These are phyloP conservation scores for Artibeus jamaicensis DNA, from an alignment of 2,797 vertebrate genomes.

Conservation along the genomic window DNA sequence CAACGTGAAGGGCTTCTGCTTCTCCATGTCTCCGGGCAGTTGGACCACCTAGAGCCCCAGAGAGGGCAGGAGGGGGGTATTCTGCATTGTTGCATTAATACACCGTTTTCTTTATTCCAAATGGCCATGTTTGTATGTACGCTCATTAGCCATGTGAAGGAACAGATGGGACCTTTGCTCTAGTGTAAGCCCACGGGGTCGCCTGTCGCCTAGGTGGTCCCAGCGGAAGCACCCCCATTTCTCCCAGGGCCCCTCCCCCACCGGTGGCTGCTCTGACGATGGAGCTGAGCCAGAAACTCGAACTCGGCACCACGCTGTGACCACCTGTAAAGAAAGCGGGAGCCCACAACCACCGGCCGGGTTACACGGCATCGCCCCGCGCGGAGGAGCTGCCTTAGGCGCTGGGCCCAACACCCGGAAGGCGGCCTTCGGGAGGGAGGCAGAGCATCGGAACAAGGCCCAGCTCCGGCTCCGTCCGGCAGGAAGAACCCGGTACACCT, in stretches of 20 bases:
- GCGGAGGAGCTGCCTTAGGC: accelerated
- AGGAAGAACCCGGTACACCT: accelerated
- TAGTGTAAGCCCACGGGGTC: not conserved
- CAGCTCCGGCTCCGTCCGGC: not conserved
- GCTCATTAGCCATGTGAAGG: too few relatives aligned
- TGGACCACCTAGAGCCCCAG: not conserved
- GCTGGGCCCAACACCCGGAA: not conserved
- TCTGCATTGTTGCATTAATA: not conserved
- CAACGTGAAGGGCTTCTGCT: conserved; percentile 79
- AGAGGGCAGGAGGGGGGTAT: not conserved
- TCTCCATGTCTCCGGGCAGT: conserved; percentile 76
- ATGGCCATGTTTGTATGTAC: accelerated
- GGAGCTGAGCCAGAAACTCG: accelerated
- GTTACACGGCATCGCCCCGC: not conserved
- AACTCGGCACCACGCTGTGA: accelerated
- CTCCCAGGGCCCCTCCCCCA: not conserved
- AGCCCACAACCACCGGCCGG: not conserved
- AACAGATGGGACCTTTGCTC: accelerated
- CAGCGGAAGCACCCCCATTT: accelerated
- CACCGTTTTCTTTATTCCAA: not conserved
- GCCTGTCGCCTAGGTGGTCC: accelerated
- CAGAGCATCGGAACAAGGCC: accelerated
- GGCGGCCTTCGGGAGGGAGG: too few relatives aligned
- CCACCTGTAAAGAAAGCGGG: not conserved
- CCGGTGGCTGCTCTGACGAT: accelerated